phyloP scores from a whole-genome alignment of 2,113 vertebrate species.

The Phaethornis superciliosus region DNA sequence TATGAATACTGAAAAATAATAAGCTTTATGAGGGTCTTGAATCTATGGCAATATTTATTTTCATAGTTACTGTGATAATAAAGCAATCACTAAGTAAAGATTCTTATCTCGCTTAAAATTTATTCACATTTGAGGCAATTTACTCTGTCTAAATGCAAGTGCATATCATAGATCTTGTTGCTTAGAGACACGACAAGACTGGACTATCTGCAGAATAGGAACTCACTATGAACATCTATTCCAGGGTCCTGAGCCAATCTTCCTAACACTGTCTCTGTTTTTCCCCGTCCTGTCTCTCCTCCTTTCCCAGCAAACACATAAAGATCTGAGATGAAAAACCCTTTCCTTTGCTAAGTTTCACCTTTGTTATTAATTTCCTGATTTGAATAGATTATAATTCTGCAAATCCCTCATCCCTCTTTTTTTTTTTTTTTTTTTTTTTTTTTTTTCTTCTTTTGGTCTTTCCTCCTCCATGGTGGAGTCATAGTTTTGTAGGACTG shows the following conservation, averaged over 20 bases:
- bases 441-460: not conserved
- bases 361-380: not conserved
- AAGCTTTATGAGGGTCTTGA: not conserved
- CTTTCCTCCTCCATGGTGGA: not conserved
- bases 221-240: not conserved
- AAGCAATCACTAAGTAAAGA: not conserved
- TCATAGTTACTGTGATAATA: not conserved
- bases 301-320: not conserved
- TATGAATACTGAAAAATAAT: not conserved
- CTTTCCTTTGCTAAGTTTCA: not conserved
- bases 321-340: not conserved
- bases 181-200: constrained; percentile 27
- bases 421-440: not conserved
- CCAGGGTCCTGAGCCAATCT: not conserved
- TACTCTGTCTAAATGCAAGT: not conserved
- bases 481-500: not conserved
- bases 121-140: constrained; percentile 21
- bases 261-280: not conserved
- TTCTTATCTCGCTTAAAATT: not conserved
- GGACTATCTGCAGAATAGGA: not conserved
- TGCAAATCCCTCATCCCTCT: not conserved
- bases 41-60: not conserved
- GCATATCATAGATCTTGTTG: constrained; percentile 28
- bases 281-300: not conserved
- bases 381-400: not conserved